Evolutionary conservation across 2,797 vertebrate species (phyloP), one percentile per base, ranked within the genome.

Genomic region (Sphenodon punctatus): DNA sequence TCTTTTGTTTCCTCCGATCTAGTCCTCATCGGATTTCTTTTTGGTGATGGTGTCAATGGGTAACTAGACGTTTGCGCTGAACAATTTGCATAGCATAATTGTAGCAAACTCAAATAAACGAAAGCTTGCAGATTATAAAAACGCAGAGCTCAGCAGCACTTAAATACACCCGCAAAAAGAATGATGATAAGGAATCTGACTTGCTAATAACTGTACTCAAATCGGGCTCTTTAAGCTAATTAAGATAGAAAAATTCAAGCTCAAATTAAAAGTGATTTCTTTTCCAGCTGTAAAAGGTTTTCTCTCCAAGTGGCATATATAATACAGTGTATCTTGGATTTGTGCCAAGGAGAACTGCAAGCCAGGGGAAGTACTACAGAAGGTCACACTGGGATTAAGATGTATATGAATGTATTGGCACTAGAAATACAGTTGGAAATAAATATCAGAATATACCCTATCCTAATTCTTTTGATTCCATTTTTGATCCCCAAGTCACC

Each of bases 71-170:
- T 86, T 88, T 91, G 42, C 82, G 91, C 90, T 91, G 87, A 85
- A 84, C 83, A 78, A 78, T 92, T 92, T 91, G 59, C 80, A 87
- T 86, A 85, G 67, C 65, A 79, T 82, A 91, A 94, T 91, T 92
- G 87, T 93, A 91, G 89, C 79, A 92, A 93, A 91, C 43, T 80
- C 91, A 93, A 92, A 92, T 91, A 94, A 93, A 86, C 89, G 84
- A 94, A 93, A 89, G 89, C 89, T 94, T 95, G 93, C 89, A 94
- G 92, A 93, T 93, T 89, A 92, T 70, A 83, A 94, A 95, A 95
- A 84, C 86, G 89, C 85, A 87, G 78, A 92, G 67, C 88, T 95
- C 90, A 93, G 91, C 85, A 85, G 76, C 75, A 75, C 27, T 77
- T 88, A 89, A 89, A 78, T 82, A 89, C 76, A 89, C 87, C 82